These are phyloP conservation scores for Gracilinanus agilis DNA, from an alignment of 2,113 vertebrate genomes.

Conservation along the genomic window DNA sequence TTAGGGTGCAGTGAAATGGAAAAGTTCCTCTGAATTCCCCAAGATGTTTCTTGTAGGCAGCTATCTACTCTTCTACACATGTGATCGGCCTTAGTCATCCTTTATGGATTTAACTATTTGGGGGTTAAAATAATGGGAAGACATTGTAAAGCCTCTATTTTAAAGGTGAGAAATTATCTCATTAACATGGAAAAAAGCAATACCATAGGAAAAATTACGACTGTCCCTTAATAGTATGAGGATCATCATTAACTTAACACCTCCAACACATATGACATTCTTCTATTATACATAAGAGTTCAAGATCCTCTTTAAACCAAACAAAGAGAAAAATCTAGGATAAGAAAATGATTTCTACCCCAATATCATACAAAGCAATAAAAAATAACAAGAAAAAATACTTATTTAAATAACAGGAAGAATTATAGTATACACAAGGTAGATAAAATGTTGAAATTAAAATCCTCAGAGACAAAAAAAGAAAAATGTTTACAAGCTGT, in stretches of 20 bases:
- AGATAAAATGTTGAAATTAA: constrained; percentile 43
- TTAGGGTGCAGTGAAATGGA: background rate
- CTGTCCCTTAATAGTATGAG: background rate
- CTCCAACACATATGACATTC: background rate
- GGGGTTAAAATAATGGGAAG: background rate
- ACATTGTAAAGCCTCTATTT: background rate
- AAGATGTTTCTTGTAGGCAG: background rate
- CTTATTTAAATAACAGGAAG: background rate
- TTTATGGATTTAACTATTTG: background rate
- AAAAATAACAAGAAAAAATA: constrained; percentile 1
- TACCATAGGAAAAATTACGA: background rate
- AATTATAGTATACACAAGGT: constrained; percentile 22
- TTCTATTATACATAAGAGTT: constrained; percentile 4
- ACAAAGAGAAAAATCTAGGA: background rate
- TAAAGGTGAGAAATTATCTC: background rate
- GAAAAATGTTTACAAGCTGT: constrained; percentile 9
- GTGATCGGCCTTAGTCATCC: background rate
- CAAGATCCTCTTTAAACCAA: background rate
- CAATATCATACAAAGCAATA: background rate
- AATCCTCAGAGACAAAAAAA: constrained; percentile 3
- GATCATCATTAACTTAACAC: background rate
- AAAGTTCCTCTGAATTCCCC: background rate
- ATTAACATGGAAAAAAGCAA: background rate
- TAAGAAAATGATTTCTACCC: background rate
- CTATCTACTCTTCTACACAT: background rate